Percentiles rank a stretch among this genome's conserved stretches.
Conservation (phyloP, 2,113 vertebrate species). For the Silurus meridionalis region DNA sequence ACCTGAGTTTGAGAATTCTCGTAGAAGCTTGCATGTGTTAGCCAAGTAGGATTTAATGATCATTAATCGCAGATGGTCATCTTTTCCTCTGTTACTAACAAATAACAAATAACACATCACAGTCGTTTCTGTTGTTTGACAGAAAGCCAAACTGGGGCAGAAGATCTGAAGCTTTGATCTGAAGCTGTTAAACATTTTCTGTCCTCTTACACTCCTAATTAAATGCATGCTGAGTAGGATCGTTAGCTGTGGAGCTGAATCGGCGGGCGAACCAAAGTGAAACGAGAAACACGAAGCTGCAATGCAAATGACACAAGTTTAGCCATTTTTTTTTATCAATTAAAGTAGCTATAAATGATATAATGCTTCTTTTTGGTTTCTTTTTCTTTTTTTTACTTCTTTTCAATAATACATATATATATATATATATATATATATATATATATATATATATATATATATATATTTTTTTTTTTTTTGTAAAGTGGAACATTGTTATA, state of each 20-base stretch:
- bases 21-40: background rate
- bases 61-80: conserved; percentile 1
- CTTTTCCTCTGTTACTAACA: background rate
- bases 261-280: background rate
- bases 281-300: background rate
- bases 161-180: conserved; percentile 77
- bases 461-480: too few species aligned
- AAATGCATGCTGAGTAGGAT: background rate
- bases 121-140: conserved; percentile 46
- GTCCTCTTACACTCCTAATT: conserved; percentile 3
- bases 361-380: background rate
- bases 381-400: background rate
- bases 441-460: too few species aligned
- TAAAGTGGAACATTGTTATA: too few species aligned
- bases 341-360: background rate
- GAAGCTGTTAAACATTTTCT: background rate
- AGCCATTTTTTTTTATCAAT: background rate
- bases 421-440: too few species aligned
- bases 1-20: background rate
- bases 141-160: conserved; percentile 97
- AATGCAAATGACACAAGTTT: background rate
- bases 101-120: conserved; percentile 13
- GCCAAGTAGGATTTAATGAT: background rate
- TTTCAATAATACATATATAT: too few species aligned
- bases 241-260: background rate